A percentile compares a stretch with the other conserved stretches of the same genome.
phyloP scores from a whole-genome alignment of 2,113 vertebrate species.

The Steatornis caripensis region DNA sequence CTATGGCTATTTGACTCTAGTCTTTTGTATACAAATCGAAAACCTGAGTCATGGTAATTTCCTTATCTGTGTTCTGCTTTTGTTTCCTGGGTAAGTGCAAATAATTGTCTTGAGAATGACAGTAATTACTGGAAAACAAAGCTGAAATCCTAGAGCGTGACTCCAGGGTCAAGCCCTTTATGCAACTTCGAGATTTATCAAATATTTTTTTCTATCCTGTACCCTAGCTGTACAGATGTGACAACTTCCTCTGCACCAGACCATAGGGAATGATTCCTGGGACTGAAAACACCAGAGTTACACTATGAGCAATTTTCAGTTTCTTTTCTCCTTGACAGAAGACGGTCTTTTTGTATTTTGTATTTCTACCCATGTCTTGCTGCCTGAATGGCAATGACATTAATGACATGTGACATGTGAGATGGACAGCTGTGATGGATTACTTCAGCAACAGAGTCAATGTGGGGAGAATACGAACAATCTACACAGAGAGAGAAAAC shows the following conservation, averaged over 20 bases:
- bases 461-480: background rate
- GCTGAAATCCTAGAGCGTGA: background rate
- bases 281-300: background rate
- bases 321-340: background rate
- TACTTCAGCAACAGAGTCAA: background rate
- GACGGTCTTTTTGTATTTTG: background rate
- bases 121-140: constrained; percentile 1
- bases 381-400: background rate
- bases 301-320: background rate
- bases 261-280: background rate
- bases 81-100: background rate
- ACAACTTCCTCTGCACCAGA: constrained; percentile 18
- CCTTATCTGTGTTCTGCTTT: background rate
- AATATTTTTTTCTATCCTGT: background rate
- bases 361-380: background rate
- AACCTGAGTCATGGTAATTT: background rate
- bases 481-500: background rate
- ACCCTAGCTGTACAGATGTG: background rate
- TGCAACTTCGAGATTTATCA: background rate
- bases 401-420: background rate
- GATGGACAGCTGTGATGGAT: background rate
- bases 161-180: background rate
- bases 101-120: background rate
- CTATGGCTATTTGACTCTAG: background rate
- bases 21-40: background rate